Base-by-base conservation (phyloP, 1,140 invertebrate genomes). In the Drosophila quadrilineata region DNA sequence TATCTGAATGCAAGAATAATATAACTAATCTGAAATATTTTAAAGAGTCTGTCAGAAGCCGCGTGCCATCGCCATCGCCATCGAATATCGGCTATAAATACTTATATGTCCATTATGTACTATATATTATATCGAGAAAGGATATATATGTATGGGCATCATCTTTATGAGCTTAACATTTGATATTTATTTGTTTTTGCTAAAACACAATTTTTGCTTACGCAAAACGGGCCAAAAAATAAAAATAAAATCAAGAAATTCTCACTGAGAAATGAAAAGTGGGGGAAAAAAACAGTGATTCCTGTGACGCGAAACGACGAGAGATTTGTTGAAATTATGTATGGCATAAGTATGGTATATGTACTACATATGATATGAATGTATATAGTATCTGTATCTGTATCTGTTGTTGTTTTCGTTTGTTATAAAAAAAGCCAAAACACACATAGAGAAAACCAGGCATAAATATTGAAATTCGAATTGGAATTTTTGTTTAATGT, bases 121-220 rank as follows among this genome's bases (percentile, higher is more conserved):
- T 16, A 3, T 12, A n/a, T 35, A 22, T 16, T 38, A 14, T 28
- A 8, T 8, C n/a, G 29, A n/a, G n/a, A 3, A 31, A 26, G 35
- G 12, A 36, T 36, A 29, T 16, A 28, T 29, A 43, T 22, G 9
- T 28, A 43, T 54, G 36, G 31, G 22, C 56, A 22, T 53, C 21
- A 45, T 70, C 66, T 63, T 79, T 76, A 57, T 76, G 75, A 56
- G 77, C 59, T 84, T 80, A 76, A 76, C 65, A 72, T 80, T 68
- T 54, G 50, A 62, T 76, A 80, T 84, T 80, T 84, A 80, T 76
- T 84, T 80, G 77, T 72, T 80, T 62, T 69, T 57, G 63, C 68
- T 59, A 76, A 71, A 45, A 49, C 46, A 49, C 48, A 43, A 69
- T 53, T 65, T 71, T 65, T 80, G 76, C 76, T 80, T 82, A 76